Percentiles rank a stretch among this genome's conserved stretches.
Conservation (phyloP, 2,888 invertebrate genomes). For the Adineta ricciae region DNA sequence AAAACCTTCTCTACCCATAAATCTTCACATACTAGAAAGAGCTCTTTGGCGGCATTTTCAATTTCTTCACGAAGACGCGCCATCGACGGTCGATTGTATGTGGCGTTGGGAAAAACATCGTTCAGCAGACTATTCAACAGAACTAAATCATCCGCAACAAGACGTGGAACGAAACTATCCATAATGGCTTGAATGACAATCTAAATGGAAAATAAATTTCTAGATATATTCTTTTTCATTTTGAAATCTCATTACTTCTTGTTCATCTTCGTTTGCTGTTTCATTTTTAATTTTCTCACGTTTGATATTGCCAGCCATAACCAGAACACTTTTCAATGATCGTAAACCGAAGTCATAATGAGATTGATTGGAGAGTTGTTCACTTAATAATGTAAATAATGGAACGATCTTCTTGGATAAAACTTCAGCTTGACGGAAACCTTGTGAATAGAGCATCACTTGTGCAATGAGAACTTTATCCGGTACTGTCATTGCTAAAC, state of each 20-base stretch:
- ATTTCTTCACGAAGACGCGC: conserved; percentile 77
- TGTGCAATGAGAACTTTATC: conserved; percentile 95
- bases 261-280: conserved; percentile 42
- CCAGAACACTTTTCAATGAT: conserved; percentile 89
- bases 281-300: conserved; percentile 75
- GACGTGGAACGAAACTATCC: conserved; percentile 97
- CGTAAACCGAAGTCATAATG: conserved; percentile 95
- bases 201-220: conserved; percentile 42
- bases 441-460: conserved; percentile 98
- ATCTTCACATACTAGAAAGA: conserved; percentile 74
- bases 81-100: conserved; percentile 90
- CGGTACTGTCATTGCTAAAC: conserved; percentile 95
- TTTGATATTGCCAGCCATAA: conserved; percentile 96
- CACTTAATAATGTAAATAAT: conserved; percentile 71
- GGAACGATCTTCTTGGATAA: conserved; percentile 97
- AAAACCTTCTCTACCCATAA: conserved; percentile 93
- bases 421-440: conserved; percentile 92
- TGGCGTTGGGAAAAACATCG: conserved; percentile 98
- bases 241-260: conserved; percentile 36
- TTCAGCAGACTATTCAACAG: conserved; percentile 84
- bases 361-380: conserved; percentile 84
- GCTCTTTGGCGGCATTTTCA: conserved; percentile 83
- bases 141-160: conserved; percentile 97
- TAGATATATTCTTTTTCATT: background rate
- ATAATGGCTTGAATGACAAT: conserved; percentile 97